Base-by-base conservation (phyloP, 2,888 invertebrate genomes). In the Antitype chi region DNA sequence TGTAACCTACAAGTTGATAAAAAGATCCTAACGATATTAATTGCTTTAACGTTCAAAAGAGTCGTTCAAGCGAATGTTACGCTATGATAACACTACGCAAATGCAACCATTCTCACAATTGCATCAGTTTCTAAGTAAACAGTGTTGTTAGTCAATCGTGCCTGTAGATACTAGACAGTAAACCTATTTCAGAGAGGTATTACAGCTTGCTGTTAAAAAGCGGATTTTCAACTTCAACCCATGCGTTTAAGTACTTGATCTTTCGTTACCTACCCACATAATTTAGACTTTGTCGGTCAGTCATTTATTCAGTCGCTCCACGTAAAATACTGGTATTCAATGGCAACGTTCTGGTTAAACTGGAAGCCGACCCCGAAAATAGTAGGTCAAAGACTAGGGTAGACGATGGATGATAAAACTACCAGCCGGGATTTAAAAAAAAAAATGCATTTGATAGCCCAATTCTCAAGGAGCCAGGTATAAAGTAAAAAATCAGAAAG, bases 21-120 rank as follows among this genome's bases (percentile, higher is more conserved):
- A 25, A 25, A 57, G 17, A 59, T 59, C 9, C 28, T 28, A 64
- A 23, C 13, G 2, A 67, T 13, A 52, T 7, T 32, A n/a, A 67
- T 53, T 15, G 3, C 0, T 13, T 8, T 17, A 20, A 9, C 0
- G 8, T 57, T 57, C 6, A n/a, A 67, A 9, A 8, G 20, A 52
- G n/a, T 52, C 5, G 13, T 63, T 66, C 38, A 5, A 52, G 8
- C 55, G 28, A 70, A 70, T 72, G 70, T 55, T 72, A 73, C 74
- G 17, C 25, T 38, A 2, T 43, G 17, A 23, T 28, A 23, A 8
- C 11, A 60, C 25, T 28, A 28, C 28, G n/a, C 6, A 62, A 75
- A 43, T 52, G 43, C 15, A 23, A 17, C 25, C 11, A 23, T 28
- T 53, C 76, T 76, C 2, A 20, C 47, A 25, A 38, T 77, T 76